Conservation (phyloP, 2,113 vertebrate species). For the Crocuta crocuta region DNA sequence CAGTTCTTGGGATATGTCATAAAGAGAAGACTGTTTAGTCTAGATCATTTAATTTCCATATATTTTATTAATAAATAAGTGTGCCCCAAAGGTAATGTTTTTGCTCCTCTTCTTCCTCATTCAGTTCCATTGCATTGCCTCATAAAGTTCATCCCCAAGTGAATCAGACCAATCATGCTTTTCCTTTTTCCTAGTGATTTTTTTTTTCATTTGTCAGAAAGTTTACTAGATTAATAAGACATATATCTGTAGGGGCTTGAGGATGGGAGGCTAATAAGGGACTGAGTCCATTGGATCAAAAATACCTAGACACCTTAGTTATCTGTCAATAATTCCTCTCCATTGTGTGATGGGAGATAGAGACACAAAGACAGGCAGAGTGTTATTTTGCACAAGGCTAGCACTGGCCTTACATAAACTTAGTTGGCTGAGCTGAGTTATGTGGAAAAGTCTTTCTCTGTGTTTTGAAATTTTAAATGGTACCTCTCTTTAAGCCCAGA, state of each 20-base stretch:
- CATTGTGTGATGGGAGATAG: rapidly evolving
- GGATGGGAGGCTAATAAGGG: background rate
- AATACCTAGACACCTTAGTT: background rate
- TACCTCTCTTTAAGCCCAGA: background rate
- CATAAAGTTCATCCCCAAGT: background rate
- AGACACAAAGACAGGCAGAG: background rate
- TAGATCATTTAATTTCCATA: slow-evolving; percentile 30
- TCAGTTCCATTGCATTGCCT: background rate
- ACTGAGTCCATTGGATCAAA: background rate
- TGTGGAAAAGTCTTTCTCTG: background rate
- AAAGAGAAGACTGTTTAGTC: slow-evolving; percentile 63
- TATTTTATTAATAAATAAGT: slow-evolving; percentile 41
- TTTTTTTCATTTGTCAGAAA: background rate
- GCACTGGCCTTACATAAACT: background rate
- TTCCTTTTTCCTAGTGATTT: background rate
- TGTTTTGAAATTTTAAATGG: background rate
- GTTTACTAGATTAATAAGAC: background rate
- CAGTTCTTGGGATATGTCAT: background rate
- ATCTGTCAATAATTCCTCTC: background rate
- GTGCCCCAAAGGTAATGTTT: background rate
- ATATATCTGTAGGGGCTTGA: background rate
- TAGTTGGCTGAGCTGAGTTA: background rate
- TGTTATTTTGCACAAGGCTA: background rate
- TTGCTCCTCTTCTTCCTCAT: background rate
- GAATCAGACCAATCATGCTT: background rate